These are phyloP conservation scores for Habropoda laboriosa DNA, from an alignment of 1,140 invertebrate genomes.

Conservation along the genomic window DNA sequence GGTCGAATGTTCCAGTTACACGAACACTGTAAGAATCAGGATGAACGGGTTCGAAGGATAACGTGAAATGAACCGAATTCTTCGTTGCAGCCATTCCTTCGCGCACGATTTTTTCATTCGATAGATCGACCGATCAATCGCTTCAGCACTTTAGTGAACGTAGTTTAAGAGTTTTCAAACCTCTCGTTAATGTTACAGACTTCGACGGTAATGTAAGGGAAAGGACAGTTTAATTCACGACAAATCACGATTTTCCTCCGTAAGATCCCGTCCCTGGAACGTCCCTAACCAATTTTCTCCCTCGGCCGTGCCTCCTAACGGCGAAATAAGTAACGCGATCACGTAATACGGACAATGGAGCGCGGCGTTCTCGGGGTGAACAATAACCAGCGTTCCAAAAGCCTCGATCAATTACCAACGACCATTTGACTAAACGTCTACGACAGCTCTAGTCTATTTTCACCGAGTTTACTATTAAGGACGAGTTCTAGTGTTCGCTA, in stretches of 20 bases:
- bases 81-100: not conserved
- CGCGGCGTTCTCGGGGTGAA: not conserved
- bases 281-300: not conserved
- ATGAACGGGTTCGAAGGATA: not conserved
- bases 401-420: not conserved
- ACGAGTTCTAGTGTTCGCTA: too few species aligned
- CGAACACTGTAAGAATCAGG: not conserved
- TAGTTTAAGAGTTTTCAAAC: not conserved
- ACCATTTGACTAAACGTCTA: not conserved
- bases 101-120: constrained; percentile 5
- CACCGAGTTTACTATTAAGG: not conserved
- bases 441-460: not conserved
- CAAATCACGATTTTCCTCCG: too few species aligned
- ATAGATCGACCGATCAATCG: not conserved
- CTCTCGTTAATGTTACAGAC: not conserved
- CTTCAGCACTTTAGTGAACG: not conserved
- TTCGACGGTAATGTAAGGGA: not conserved
- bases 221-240: not conserved
- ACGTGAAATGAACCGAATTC: not conserved
- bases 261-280: too few species aligned
- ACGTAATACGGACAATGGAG: not conserved
- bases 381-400: not conserved
- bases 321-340: not conserved
- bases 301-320: too few species aligned
- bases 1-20: not conserved